Evolutionary conservation across 1,140 invertebrate genomes (phyloP).

Genomic region (Bradynema listronoti): DNA sequence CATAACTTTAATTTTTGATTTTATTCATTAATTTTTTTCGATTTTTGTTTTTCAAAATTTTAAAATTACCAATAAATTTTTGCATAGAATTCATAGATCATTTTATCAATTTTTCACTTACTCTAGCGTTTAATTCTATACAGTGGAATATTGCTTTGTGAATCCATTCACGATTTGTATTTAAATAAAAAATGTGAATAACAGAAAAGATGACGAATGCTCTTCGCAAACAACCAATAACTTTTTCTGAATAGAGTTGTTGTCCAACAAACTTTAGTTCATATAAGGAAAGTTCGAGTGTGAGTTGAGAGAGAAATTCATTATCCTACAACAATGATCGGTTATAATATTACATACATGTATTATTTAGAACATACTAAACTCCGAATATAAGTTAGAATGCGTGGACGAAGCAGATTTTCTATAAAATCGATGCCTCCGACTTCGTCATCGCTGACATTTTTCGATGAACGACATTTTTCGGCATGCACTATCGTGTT

Average conservation of each 20-base stretch:
- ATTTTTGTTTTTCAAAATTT: no score
- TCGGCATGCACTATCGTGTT: background rate
- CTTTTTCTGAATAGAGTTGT: background rate
- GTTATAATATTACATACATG: background rate
- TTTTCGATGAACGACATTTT: background rate
- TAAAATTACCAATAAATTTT: no score
- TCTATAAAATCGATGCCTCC: background rate
- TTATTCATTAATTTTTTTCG: no score
- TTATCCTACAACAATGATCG: background rate
- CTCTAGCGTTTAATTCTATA: background rate
- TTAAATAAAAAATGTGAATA: slow-evolving; percentile 1
- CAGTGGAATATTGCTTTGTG: background rate
- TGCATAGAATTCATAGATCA: no score
- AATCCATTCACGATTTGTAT: background rate
- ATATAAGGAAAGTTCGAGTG: slow-evolving; percentile 2
- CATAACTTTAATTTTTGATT: no score
- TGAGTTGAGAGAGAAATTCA: background rate
- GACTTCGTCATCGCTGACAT: background rate
- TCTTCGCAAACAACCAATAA: background rate
- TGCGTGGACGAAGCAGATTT: background rate
- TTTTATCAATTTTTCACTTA: no score
- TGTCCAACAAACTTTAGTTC: slow-evolving; percentile 1
- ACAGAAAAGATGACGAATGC: slow-evolving; percentile 1
- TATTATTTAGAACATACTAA: background rate
- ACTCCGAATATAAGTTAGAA: background rate